phyloP scores from a whole-genome alignment of 1,140 invertebrate genomes.

The Triops cancriformis region DNA sequence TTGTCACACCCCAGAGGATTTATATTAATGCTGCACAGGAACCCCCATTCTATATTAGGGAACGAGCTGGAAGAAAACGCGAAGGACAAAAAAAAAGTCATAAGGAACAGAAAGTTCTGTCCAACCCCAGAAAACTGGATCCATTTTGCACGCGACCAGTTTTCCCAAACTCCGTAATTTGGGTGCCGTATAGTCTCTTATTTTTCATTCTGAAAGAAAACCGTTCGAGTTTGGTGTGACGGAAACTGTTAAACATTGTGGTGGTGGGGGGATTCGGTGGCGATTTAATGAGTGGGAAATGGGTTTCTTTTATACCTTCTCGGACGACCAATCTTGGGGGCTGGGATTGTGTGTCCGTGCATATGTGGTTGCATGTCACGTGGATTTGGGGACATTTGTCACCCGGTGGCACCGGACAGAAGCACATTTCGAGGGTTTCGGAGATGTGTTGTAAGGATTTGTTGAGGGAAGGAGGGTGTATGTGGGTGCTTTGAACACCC shows the following conservation, averaged over 20 bases:
- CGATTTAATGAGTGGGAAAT: slow-evolving; percentile 3
- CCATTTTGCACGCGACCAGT: neutral
- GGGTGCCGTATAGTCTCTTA: too few species aligned
- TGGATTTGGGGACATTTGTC: slow-evolving; percentile 10
- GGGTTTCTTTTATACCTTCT: neutral
- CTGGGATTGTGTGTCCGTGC: neutral
- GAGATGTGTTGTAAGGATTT: neutral
- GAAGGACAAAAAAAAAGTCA: neutral
- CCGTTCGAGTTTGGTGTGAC: neutral
- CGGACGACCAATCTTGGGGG: neutral
- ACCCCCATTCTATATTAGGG: neutral
- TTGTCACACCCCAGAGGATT: neutral
- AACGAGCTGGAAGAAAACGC: neutral
- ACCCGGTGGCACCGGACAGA: neutral
- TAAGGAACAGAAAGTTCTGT: neutral
- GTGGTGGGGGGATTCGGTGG: neutral
- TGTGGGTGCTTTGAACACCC: neutral
- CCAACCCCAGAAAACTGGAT: neutral
- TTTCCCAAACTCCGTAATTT: neutral
- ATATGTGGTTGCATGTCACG: neutral
- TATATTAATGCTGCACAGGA: neutral
- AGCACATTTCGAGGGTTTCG: neutral
- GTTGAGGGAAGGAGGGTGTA: neutral
- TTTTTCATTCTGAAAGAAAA: neutral
- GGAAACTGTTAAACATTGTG: neutral